Base-by-base conservation (phyloP, 1,140 invertebrate genomes). In the Mya arenaria region DNA sequence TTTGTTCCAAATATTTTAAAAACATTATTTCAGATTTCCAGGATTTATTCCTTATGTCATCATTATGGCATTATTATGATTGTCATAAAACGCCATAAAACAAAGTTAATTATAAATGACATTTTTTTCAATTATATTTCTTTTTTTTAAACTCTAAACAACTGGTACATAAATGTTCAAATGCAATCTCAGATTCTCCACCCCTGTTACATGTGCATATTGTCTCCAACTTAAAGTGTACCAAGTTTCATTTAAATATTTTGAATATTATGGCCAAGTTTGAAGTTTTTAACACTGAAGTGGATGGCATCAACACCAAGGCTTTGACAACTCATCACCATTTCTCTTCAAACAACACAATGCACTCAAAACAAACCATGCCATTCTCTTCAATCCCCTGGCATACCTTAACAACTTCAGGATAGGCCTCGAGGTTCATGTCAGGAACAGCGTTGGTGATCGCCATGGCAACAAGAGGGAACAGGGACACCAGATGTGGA, bases 401-500 rank as follows among this genome's bases (percentile, higher is more conserved):
- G 28, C 10, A 28, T 71, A 78, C 75, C 75, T 68, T 55, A 37
- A 63, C 41, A 25, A 34, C 63, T n/a, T 37, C 19, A 28, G 36
- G 36, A 41, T 52, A 78, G 10, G 30, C 4, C 3, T 19, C 17
- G 15, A 78, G 6, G 3, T 68, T 63, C 30, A 52, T 56, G 23
- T 66, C 25, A 25, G 60, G 75, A 39, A 78, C 28, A 1, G 13
- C 32, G 19, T 78, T 63, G 28, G 63, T 55, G 17, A 68, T 36
- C 30, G 48, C 63, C 39, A 32, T 62, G 8, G 15, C 36, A 8
- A 81, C 23, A 19, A 63, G 32, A 15, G 78, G 78, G 39, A 62
- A 81, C 36, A 81, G 55, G 10, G 66, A 34, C 23, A 63, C 56
- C 36, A 81, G 55, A 32, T 81, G 78, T n/a, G 17, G 19, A 13